phyloP scores from a whole-genome alignment of 1,140 invertebrate species.

The Macrobrachium nipponense region DNA sequence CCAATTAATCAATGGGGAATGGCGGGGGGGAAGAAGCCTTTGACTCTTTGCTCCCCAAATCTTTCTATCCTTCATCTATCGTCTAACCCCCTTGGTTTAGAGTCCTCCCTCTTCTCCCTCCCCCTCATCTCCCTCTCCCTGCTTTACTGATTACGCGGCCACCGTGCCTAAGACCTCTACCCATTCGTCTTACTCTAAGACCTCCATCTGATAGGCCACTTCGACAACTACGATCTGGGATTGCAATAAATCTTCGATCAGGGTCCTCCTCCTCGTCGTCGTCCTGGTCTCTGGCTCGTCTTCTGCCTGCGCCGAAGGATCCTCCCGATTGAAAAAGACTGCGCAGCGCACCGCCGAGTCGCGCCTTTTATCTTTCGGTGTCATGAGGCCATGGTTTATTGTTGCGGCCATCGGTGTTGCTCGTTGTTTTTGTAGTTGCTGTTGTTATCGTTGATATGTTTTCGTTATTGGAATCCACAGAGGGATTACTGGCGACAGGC shows the following conservation, averaged over 20 bases:
- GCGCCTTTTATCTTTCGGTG: too few species aligned
- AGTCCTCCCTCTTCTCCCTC: not conserved
- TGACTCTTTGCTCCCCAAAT: too few species aligned
- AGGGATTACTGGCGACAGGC: too few species aligned
- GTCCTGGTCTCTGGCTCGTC: not conserved
- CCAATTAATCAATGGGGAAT: too few species aligned
- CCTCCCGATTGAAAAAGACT: not conserved
- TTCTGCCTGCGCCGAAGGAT: not conserved
- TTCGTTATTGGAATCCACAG: too few species aligned
- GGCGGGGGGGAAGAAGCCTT: too few species aligned
- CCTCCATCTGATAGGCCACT: constrained; percentile 37
- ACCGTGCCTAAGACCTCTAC: not conserved
- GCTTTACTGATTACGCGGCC: constrained; percentile 18
- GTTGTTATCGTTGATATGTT: too few species aligned
- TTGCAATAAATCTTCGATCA: constrained; percentile 36
- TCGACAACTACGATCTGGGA: constrained; percentile 20
- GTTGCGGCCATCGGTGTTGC: too few species aligned
- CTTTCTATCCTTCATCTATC: constrained; percentile 6
- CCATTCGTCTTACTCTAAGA: constrained; percentile 41
- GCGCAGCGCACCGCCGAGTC: too few species aligned
- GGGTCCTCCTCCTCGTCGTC: not conserved
- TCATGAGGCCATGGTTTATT: too few species aligned
- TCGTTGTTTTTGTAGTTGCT: too few species aligned
- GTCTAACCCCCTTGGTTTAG: not conserved
- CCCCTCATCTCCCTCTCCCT: not conserved